Evolutionary conservation across 2,113 vertebrate genomes (phyloP), one percentile per base, ranked within the genome.

Genomic region (Leucopsar rothschildi): DNA sequence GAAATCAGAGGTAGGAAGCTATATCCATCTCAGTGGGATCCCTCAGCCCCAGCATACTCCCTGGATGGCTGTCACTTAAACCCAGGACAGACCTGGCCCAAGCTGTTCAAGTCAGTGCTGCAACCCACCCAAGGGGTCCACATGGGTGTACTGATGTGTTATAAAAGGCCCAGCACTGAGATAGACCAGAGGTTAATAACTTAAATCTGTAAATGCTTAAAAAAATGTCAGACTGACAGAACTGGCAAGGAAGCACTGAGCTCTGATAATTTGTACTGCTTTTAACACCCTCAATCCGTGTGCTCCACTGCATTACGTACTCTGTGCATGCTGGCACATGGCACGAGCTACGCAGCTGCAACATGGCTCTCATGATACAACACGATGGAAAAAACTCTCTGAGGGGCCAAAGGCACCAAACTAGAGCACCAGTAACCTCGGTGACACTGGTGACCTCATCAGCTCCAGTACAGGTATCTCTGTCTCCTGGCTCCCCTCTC

Each of bases 231-330:
- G 78, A 20, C 33, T 18, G 82, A 95, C 84, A 88, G 75, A 78
- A 72, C 7, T 12, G 75, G 12, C 75, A 64, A 59, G 89, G 81
- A 95, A 94, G 68, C 12, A 16, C 31, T 63, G 81, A 90, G 95
- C 77, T 94, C 91, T 82, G 68, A 49, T 75, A 89, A 90, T 75
- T 24, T 11, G 33, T 39, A n/a, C 37, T 2, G 59, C 94, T 95
- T 88, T 63, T 71, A 83, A 92, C 44, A 92, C 69, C 90, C 91
- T 96, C 92, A 31, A 39, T 56, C 86, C 39, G 0, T 4, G 69
- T 27, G 73, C 45, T 80, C 73, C 25, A 21, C 64, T 9, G 7
- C 89, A 11, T 49, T 61, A 78, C 13, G 7, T 50, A 70, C 85
- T 66, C 68, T 10, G 18, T 2, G 75, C 73, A 10, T 1, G 1